Conservation (phyloP, 2,113 vertebrate species). For the Tautogolabrus adspersus region DNA sequence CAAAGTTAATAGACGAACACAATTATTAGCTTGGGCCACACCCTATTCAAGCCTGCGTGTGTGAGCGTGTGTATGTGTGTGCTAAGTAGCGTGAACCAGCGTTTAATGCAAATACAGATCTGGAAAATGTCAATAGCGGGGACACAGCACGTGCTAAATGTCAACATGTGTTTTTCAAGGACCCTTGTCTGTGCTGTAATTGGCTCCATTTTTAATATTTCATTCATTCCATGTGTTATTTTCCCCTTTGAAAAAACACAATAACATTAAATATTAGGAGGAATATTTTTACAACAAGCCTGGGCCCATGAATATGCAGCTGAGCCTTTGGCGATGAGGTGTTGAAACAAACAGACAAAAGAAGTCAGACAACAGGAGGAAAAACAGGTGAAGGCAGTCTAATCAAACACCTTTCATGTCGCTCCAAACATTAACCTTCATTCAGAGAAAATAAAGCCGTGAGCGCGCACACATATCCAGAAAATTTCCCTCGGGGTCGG, state of each 20-base stretch:
- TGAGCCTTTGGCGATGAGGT: slow-evolving; percentile 54
- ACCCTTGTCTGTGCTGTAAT: slow-evolving; percentile 68
- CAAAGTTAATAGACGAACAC: slow-evolving; percentile 74
- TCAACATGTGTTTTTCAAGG: slow-evolving; percentile 81
- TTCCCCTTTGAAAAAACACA: slow-evolving; percentile 61
- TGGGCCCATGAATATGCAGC: slow-evolving; percentile 69
- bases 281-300: slow-evolving; percentile 50
- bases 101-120: slow-evolving; percentile 74
- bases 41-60: slow-evolving; percentile 39
- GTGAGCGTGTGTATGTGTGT: slow-evolving; percentile 8
- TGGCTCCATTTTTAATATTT: slow-evolving; percentile 65
- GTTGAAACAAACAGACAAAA: slow-evolving; percentile 61
- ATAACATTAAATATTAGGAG: slow-evolving; percentile 65
- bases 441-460: slow-evolving; percentile 60
- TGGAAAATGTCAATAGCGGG: slow-evolving; percentile 76
- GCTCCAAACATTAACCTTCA: slow-evolving; percentile 65
- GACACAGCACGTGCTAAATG: slow-evolving; percentile 73
- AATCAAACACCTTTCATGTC: slow-evolving; percentile 66
- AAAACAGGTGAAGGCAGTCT: slow-evolving; percentile 64
- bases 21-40: slow-evolving; percentile 69
- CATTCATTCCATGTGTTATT: slow-evolving; percentile 60
- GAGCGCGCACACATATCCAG: slow-evolving; percentile 30
- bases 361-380: slow-evolving; percentile 49
- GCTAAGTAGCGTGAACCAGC: slow-evolving; percentile 10
- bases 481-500: slow-evolving; percentile 30